phyloP scores from a whole-genome alignment of 2,797 vertebrate genomes.

The Chiloscyllium punctatum region DNA sequence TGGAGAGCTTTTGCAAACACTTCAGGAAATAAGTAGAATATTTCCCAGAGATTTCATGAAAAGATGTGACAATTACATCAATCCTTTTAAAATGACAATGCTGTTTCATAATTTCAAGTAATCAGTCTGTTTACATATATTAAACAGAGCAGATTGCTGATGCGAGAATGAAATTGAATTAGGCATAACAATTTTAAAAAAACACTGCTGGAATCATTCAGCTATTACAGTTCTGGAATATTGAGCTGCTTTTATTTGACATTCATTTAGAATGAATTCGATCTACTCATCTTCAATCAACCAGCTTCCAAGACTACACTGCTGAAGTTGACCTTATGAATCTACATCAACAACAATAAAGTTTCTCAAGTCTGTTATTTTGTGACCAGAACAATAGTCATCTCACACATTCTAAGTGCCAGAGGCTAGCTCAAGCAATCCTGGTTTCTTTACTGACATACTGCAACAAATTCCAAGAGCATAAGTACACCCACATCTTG shows the following conservation, averaged over 20 bases:
- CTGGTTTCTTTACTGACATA: neutral
- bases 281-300: neutral
- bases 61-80: neutral
- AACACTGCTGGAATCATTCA: neutral
- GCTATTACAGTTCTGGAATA: neutral
- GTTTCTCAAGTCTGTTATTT: neutral
- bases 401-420: neutral
- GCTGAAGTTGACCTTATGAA: neutral
- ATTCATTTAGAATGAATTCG: neutral
- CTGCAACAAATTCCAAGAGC: neutral
- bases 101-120: neutral
- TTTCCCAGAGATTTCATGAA: neutral
- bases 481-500: neutral
- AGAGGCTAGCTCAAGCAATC: neutral
- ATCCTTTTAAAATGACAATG: neutral
- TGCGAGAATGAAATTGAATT: neutral
- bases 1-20: neutral
- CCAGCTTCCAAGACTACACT: neutral
- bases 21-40: neutral
- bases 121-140: neutral
- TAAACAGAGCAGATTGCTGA: neutral
- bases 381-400: neutral
- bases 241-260: neutral
- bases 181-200: neutral
- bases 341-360: neutral